These are phyloP conservation scores for Theristicus caerulescens DNA, from an alignment of 2,113 vertebrate species.

Conservation along the genomic window DNA sequence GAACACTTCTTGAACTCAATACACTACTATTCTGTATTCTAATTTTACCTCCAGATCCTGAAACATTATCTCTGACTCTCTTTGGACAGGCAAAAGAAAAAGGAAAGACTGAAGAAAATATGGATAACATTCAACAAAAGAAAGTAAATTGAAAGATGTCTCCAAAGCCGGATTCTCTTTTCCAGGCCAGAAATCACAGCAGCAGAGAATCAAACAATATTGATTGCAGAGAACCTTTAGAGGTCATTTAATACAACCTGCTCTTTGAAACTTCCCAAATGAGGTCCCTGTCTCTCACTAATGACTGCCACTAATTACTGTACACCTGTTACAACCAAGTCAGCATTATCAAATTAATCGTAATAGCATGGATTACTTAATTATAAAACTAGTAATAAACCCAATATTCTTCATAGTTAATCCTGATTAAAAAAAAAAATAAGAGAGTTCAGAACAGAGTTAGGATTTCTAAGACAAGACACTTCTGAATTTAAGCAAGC, in stretches of 20 bases:
- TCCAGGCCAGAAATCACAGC: not conserved
- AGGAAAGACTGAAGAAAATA: not conserved
- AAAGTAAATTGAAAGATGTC: not conserved
- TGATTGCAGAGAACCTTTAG: not conserved
- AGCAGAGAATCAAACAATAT: not conserved
- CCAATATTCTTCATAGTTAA: not conserved
- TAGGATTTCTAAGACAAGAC: not conserved
- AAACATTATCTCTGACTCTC: not conserved
- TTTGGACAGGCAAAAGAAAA: not conserved
- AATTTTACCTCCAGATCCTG: not conserved
- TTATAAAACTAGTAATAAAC: not conserved
- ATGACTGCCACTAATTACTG: not conserved
- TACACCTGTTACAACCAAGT: not conserved
- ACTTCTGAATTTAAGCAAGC: not conserved
- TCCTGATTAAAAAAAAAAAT: not conserved
- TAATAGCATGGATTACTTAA: not conserved
- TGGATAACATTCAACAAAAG: not conserved
- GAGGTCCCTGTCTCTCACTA: not conserved
- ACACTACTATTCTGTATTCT: not conserved
- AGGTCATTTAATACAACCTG: not conserved
- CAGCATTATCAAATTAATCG: not conserved
- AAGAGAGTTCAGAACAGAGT: not conserved
- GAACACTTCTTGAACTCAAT: not conserved
- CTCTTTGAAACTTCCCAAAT: not conserved
- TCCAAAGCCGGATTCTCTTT: not conserved